A percentile compares a stretch with the other conserved stretches of the same genome.
These are phyloP conservation scores for Busseola fusca DNA, from an alignment of 2,888 invertebrate genomes.

Conservation along the genomic window DNA sequence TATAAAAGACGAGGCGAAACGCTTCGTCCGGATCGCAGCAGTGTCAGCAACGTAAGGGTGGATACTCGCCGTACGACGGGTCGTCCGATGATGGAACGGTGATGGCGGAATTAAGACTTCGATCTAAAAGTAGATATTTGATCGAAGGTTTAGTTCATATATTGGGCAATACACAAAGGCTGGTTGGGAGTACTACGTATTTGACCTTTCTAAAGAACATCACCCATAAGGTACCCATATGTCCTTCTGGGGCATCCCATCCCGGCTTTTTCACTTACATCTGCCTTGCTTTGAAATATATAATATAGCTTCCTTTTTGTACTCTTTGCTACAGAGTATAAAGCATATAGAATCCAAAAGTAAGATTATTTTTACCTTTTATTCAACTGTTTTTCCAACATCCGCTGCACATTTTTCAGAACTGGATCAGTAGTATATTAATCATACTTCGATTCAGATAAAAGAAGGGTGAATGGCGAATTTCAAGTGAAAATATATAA, in stretches of 20 bases:
- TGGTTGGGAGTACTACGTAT: background rate
- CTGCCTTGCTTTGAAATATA: background rate
- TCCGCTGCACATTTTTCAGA: constrained; percentile 27
- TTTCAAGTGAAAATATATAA: constrained; percentile 57
- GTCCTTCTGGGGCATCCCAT: background rate
- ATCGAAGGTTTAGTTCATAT: too few species aligned
- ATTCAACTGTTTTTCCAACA: constrained; percentile 4
- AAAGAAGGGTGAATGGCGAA: constrained; percentile 35
- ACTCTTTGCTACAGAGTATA: background rate
- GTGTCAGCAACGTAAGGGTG: too few species aligned
- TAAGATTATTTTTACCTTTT: background rate
- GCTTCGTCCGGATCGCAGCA: too few species aligned
- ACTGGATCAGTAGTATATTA: constrained; percentile 36
- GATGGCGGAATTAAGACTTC: too few species aligned
- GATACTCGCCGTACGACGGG: too few species aligned
- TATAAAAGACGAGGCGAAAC: too few species aligned
- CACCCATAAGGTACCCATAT: background rate
- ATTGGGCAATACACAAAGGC: background rate
- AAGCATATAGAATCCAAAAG: too few species aligned
- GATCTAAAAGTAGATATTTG: too few species aligned
- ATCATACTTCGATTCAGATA: constrained; percentile 40
- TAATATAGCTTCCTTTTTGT: constrained; percentile 7
- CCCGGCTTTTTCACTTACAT: background rate
- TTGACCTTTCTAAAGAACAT: background rate
- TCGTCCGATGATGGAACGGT: too few species aligned